Evolutionary conservation across 2,888 invertebrate genomes (phyloP).

Genomic region (Thalpophila matura): DNA sequence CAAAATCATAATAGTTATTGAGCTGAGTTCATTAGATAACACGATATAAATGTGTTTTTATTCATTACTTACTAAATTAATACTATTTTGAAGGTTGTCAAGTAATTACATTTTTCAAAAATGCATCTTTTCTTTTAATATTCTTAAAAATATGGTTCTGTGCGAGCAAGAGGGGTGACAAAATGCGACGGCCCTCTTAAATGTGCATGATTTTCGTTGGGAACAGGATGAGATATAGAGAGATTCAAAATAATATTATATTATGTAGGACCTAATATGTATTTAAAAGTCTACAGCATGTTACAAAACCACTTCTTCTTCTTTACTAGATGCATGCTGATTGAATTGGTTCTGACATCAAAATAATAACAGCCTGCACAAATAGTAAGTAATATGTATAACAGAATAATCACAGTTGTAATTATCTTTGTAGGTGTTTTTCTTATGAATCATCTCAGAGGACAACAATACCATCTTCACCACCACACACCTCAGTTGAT

Average conservation of each 20-base stretch:
- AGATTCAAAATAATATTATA: constrained; percentile 14
- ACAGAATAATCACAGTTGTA: constrained; percentile 24
- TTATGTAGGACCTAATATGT: constrained; percentile 17
- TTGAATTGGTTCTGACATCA: constrained; percentile 32
- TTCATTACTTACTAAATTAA: no score
- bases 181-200: no score
- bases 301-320: constrained; percentile 26
- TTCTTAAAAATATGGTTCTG: no score
- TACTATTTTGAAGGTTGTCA: no score
- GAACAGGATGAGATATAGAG: constrained; percentile 23
- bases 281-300: constrained; percentile 47
- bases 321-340: constrained; percentile 50
- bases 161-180: no score
- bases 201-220: constrained; percentile 51
- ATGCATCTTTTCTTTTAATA: no score
- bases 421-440: constrained; percentile 91
- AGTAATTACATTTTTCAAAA: no score
- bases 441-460: constrained; percentile 93
- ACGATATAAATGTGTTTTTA: no score
- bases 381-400: neutral
- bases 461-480: constrained; percentile 86
- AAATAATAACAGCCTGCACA: constrained; percentile 41
- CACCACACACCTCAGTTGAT: constrained; percentile 84
- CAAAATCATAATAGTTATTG: no score
- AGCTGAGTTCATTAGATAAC: no score